Percentiles rank a stretch among this genome's conserved stretches.
These are phyloP conservation scores for Chaetophractus vellerosus DNA, from an alignment of 2,797 vertebrate genomes.

Conservation along the genomic window DNA sequence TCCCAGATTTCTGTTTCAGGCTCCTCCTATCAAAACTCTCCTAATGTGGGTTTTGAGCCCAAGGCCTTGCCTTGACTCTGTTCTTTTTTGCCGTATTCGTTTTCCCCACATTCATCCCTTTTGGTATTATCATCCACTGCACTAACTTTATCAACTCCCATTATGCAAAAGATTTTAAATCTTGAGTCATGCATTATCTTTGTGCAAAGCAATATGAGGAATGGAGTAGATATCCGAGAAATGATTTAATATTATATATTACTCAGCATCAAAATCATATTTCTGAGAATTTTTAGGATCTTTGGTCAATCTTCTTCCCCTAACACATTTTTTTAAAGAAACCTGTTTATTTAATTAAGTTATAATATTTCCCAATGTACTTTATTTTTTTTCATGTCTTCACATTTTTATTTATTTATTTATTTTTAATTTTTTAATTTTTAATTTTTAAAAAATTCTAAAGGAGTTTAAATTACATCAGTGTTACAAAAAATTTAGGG, in stretches of 20 bases:
- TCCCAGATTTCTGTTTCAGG: background rate
- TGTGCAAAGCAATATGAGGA: background rate
- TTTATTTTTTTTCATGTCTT: too few relatives aligned
- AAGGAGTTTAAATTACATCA: too few relatives aligned
- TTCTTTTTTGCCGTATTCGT: background rate
- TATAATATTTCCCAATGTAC: too few relatives aligned
- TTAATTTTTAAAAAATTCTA: too few relatives aligned
- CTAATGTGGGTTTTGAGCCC: background rate
- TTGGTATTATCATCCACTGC: background rate
- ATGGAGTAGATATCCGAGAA: background rate
- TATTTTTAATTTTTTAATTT: too few relatives aligned
- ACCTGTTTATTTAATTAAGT: too few relatives aligned
- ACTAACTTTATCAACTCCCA: background rate
- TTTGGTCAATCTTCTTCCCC: background rate
- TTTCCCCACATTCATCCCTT: background rate
- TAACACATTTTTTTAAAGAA: background rate
- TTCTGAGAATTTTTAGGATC: background rate
- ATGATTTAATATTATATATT: background rate
- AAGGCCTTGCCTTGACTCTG: background rate
- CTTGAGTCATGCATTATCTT: background rate
- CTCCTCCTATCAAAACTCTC: background rate
- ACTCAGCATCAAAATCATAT: background rate
- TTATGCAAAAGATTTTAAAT: background rate
- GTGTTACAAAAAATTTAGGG: too few relatives aligned
- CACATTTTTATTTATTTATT: too few relatives aligned